phyloP scores from a whole-genome alignment of 2,113 vertebrate species.

The Sphyrna mokarran region DNA sequence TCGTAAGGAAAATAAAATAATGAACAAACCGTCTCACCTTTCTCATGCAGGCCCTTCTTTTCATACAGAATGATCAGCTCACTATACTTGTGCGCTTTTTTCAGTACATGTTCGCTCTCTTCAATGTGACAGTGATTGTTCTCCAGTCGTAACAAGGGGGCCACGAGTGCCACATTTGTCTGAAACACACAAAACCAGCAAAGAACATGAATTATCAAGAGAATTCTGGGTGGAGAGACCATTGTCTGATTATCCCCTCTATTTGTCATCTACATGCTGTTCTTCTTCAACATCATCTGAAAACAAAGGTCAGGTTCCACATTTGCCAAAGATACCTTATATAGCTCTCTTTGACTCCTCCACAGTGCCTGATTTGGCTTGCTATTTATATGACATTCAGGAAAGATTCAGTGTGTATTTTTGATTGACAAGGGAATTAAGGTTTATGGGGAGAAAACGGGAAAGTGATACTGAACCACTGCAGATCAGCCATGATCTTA shows the following conservation, averaged over 20 bases:
- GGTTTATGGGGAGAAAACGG: no score
- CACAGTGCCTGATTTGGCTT: neutral
- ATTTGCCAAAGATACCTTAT: neutral
- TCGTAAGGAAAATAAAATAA: neutral
- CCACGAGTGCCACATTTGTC: slow-evolving; percentile 93
- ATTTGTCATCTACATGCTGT: neutral
- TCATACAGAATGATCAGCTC: slow-evolving; percentile 97
- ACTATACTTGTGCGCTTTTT: slow-evolving; percentile 96
- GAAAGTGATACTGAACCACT: no score
- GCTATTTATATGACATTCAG: neutral
- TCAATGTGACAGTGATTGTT: slow-evolving; percentile 98
- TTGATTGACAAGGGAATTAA: no score
- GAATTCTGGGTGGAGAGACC: neutral
- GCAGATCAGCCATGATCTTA: no score
- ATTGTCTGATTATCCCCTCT: neutral
- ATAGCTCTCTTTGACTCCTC: neutral
- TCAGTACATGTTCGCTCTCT: slow-evolving; percentile 92
- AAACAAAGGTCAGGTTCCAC: neutral
- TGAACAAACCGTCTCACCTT: slow-evolving; percentile 59
- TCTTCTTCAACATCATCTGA: neutral
- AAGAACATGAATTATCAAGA: neutral
- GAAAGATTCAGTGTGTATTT: neutral
- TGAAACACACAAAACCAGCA: slow-evolving; percentile 44
- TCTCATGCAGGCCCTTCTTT: slow-evolving; percentile 94
- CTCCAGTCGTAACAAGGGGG: slow-evolving; percentile 85